Base-by-base conservation (phyloP, 2,113 vertebrate species). In the Buteo buteo region DNA sequence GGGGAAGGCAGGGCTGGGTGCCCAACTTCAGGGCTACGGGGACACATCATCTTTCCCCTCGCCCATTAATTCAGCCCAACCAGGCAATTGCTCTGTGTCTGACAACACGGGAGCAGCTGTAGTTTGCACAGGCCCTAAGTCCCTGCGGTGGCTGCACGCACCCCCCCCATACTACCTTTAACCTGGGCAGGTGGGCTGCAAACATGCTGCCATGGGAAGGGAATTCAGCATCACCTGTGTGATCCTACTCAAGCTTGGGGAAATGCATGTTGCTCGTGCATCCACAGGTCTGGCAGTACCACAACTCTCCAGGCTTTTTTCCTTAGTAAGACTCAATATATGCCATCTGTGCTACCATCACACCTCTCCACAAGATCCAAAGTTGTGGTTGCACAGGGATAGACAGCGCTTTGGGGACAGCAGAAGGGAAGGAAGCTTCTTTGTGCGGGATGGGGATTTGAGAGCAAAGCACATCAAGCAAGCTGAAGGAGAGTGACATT, bases 321-420 rank as follows among this genome's bases (percentile, higher is more conserved):
- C 45, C 86, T 29, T 38, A 6, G 55, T 4, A 7, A 67, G 61
- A 10, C 52, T 74, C 81, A 11, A 66, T 3, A 18, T 17, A 5
- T 19, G 36, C 95, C 95, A 91, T 95, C 94, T 94, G 96, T 84
- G 77, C 91, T 72, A 71, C 80, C 76, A 44, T 95, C 82, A 86
- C 91, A 91, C 91, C 59, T 95, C 86, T 58, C 91, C 61, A 18
- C 66, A 21, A 78, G 81, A 82, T 47, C 47, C 44, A 10, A 55
- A 78, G 83, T 21, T 0, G 10, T 76, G 82, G 72, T 62, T 78
- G 58, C 86, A n/a, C 44, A 20, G 69, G 84, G 67, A 54, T 0
- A 95, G 72, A 69, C 50, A n/a, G 57, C 2, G 1, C 79, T 91
- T 72, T 57, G 69, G 57, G 77, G 86, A 85, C 79, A 87, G 88